A percentile compares a stretch with the other conserved stretches of the same genome.
Evolutionary conservation across 2,113 vertebrate genomes (phyloP).

Genomic region (Haplotaxodon microlepis): DNA sequence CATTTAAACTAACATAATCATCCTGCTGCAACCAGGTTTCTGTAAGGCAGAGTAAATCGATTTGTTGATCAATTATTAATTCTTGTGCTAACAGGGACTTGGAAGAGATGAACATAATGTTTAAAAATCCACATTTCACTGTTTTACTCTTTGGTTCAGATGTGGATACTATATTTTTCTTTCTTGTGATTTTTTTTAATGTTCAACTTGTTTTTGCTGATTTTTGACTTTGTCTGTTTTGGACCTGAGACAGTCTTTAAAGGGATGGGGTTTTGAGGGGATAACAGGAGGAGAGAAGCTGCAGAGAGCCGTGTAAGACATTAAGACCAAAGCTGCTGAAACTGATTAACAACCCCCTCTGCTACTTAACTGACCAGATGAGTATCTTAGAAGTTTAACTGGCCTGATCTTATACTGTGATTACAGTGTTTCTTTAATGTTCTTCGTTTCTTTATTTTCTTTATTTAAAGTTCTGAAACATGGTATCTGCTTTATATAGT

Average conservation of each 20-base stretch:
- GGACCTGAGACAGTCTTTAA: neutral
- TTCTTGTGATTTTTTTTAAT: neutral
- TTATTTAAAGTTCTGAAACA: neutral
- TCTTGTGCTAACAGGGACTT: fast-evolving
- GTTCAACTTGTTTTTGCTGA: neutral
- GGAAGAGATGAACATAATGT: neutral
- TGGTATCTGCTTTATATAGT: neutral
- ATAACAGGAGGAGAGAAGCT: neutral
- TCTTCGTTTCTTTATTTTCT: neutral
- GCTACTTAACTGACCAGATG: neutral
- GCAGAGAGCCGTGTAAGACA: neutral
- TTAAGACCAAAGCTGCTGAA: neutral
- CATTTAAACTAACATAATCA: neutral
- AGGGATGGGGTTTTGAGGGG: neutral
- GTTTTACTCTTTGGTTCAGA: neutral
- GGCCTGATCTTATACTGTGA: neutral
- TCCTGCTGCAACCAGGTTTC: neutral
- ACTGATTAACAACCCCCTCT: neutral
- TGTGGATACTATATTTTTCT: neutral
- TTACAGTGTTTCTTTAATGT: neutral
- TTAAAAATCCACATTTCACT: neutral
- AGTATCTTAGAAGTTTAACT: neutral
- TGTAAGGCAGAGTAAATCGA: neutral
- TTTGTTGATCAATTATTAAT: neutral
- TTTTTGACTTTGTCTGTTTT: neutral